phyloP scores from a whole-genome alignment of 1,140 invertebrate genomes.

The Limonius californicus region DNA sequence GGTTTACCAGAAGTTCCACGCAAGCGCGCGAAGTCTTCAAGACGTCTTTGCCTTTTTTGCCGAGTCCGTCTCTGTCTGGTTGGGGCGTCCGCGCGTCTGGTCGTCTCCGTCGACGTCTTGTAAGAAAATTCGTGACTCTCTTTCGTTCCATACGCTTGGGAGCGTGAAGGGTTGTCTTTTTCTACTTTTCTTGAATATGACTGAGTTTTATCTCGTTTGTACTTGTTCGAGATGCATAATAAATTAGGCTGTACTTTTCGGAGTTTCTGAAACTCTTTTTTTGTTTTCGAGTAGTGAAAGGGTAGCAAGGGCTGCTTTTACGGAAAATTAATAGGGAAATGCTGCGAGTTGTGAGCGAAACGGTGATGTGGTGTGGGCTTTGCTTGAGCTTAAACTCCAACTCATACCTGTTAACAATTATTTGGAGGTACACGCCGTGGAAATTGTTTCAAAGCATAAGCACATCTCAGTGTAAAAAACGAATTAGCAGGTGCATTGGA shows the following conservation, averaged over 20 bases:
- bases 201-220: constrained; percentile 9
- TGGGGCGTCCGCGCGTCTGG: not conserved
- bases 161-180: not conserved
- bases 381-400: no score
- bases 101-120: constrained; percentile 15
- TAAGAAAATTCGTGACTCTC: constrained; percentile 1
- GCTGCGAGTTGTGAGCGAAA: not conserved
- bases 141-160: not conserved
- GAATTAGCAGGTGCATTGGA: no score
- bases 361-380: constrained; percentile 5
- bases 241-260: constrained; percentile 1
- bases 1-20: constrained; percentile 47
- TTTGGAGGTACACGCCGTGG: no score
- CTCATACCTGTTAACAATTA: no score
- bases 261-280: not conserved
- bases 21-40: constrained; percentile 45
- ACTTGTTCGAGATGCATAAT: constrained; percentile 1
- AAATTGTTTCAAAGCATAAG: no score
- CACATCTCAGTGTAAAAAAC: no score
- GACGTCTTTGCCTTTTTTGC: constrained; percentile 46
- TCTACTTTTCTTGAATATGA: not conserved
- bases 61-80: not conserved
- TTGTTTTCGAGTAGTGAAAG: no score
- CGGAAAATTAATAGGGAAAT: not conserved
- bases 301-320: no score